These are phyloP conservation scores for Clivina fossor DNA, from an alignment of 2,888 invertebrate genomes.

Conservation along the genomic window DNA sequence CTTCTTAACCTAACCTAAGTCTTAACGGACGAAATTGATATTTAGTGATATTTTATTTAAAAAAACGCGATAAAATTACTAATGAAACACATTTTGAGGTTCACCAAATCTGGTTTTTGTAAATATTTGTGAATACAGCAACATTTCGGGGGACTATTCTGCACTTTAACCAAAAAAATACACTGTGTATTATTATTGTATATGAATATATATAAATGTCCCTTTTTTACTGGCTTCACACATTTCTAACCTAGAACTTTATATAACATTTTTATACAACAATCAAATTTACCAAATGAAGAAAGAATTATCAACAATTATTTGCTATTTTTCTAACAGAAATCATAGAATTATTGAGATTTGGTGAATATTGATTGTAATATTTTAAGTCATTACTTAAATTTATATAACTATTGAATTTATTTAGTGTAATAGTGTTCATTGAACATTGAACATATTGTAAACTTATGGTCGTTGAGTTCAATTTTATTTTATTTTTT, in stretches of 20 bases:
- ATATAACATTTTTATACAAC: constrained; percentile 15
- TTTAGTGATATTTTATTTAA: too few relatives aligned
- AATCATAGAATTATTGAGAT: constrained; percentile 1
- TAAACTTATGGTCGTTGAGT: constrained; percentile 34
- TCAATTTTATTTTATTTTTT: constrained; percentile 17
- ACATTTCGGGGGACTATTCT: too few relatives aligned
- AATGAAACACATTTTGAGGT: too few relatives aligned
- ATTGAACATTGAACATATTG: constrained; percentile 30
- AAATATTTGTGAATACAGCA: too few relatives aligned
- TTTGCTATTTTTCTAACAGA: constrained; percentile 11
- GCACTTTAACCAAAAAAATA: too few relatives aligned
- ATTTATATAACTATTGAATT: constrained; percentile 18
- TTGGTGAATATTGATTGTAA: constrained; percentile 29
- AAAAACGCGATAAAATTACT: too few relatives aligned
- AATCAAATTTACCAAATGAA: constrained; percentile 25
- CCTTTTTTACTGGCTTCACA: constrained; percentile 30
- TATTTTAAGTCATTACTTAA: constrained; percentile 18
- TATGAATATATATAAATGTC: constrained; percentile 13
- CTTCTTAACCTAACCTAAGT: too few relatives aligned
- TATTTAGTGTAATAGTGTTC: constrained; percentile 11
- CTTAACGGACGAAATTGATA: too few relatives aligned
- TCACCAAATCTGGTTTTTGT: too few relatives aligned
- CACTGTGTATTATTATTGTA: too few relatives aligned
- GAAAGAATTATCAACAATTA: constrained; percentile 1
- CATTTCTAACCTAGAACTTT: constrained; percentile 19